A percentile compares a stretch with the other conserved stretches of the same genome.
These are phyloP conservation scores for Notolepis coatsorum DNA, from an alignment of 2,797 vertebrate genomes.

Conservation along the genomic window DNA sequence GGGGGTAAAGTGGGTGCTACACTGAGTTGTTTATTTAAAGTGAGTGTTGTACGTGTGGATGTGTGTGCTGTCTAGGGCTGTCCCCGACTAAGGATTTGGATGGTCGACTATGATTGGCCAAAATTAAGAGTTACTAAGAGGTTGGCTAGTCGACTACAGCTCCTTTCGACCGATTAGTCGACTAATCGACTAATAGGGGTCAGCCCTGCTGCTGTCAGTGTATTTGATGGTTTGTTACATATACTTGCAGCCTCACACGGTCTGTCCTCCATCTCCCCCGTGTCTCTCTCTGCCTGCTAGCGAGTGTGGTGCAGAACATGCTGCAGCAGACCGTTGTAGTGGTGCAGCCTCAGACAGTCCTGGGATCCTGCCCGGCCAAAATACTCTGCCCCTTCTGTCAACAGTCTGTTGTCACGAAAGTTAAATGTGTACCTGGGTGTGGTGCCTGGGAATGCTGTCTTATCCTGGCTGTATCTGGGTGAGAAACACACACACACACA, in stretches of 20 bases:
- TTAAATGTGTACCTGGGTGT: slow-evolving; percentile 29
- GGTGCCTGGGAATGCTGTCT: slow-evolving; percentile 51
- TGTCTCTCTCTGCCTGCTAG: slow-evolving; percentile 26
- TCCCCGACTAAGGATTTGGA: too few relatives aligned
- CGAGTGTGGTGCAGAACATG: not conserved
- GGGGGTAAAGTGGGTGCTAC: too few relatives aligned
- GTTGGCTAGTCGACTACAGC: too few relatives aligned
- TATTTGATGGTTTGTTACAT: too few relatives aligned
- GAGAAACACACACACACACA: slow-evolving; percentile 23
- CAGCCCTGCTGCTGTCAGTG: too few relatives aligned
- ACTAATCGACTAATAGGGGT: too few relatives aligned
- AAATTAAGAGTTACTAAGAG: too few relatives aligned
- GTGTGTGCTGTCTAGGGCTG: too few relatives aligned
- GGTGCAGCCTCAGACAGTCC: slow-evolving; percentile 41
- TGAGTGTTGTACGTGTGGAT: too few relatives aligned
- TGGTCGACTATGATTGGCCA: too few relatives aligned
- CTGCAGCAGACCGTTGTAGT: slow-evolving; percentile 1
- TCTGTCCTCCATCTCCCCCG: not conserved
- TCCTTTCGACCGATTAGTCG: too few relatives aligned
- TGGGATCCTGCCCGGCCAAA: slow-evolving; percentile 35
- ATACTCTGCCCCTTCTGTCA: slow-evolving; percentile 54
- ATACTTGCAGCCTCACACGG: not conserved
- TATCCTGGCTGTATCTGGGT: slow-evolving; percentile 53
- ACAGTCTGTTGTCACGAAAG: slow-evolving; percentile 33
- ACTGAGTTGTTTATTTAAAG: too few relatives aligned